Evolutionary conservation across 2,113 vertebrate genomes (phyloP).

Genomic region (Gnathonemus echidnorhynchus): DNA sequence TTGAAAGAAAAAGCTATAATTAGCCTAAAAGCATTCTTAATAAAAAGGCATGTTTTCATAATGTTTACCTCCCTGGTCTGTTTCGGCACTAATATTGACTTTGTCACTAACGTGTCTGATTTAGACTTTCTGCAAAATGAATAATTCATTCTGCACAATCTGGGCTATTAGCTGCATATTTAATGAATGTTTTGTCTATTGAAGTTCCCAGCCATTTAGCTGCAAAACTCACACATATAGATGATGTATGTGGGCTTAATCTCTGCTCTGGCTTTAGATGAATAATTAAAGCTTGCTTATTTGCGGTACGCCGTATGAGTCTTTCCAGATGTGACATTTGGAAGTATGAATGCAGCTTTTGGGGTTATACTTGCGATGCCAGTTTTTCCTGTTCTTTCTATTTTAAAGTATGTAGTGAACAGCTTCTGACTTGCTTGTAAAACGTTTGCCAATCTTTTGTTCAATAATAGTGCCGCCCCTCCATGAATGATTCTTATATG

Average conservation of each 20-base stretch:
- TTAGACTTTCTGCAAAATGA: background rate
- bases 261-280: background rate
- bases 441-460: background rate
- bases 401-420: background rate
- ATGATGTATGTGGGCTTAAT: background rate
- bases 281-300: background rate
- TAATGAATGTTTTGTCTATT: background rate
- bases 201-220: background rate
- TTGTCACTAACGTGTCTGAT: constrained; percentile 1
- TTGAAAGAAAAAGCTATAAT: constrained; percentile 1
- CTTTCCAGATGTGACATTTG: background rate
- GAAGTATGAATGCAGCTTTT: background rate
- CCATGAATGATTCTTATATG: background rate
- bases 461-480: background rate
- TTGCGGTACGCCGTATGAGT: background rate
- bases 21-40: background rate
- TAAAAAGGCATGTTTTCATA: background rate
- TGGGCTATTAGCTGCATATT: background rate
- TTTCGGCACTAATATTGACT: background rate
- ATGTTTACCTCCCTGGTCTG: background rate
- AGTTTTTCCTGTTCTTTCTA: background rate
- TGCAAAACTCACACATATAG: background rate
- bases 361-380: background rate
- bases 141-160: background rate
- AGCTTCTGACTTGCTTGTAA: background rate